Base-by-base conservation (phyloP, 2,797 vertebrate species). In the Pampus argenteus region DNA sequence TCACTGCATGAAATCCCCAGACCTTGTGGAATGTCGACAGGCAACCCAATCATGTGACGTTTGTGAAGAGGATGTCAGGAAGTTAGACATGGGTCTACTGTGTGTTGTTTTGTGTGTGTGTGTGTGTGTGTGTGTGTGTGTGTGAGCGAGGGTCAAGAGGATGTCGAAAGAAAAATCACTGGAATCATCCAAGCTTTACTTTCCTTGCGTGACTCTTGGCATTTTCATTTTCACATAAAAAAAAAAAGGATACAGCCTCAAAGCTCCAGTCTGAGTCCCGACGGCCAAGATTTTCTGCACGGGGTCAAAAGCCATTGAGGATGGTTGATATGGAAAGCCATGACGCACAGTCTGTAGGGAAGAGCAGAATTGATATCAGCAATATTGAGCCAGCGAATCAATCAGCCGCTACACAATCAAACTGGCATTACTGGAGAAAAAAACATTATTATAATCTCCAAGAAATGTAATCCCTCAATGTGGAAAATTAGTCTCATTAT, bases 221-320 rank as follows among this genome's bases (percentile, higher is more conserved):
- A 9, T 70, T 68, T 54, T 66, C 29, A 42, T 63, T 71, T 70
- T 22, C 59, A 14, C 6, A 4, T 57, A 20, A 5, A 63, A 60
- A 62, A 76, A 29, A 28, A 95, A 98, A 99, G 97, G 98, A 99
- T 99, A 99, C 98, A 99, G 96, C 88, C 98, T 95, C 83, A 99
- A 88, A 79, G 97, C 96, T 94, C 98, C 98, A 78, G 89, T 94
- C 91, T 97, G 97, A 79, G 98, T 98, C 89, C 98, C 98, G 10
- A 99, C 85, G 29, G 96, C 98, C 91, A 99, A 86, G 91, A 99
- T 98, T 94, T 99, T 99, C 96, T 99, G 98, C 66, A 99, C 98
- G 0, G 98, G 97, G 95, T 99, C 98, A 94, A 99, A 99, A 83
- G 98, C 97, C 96, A 99, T 95, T 6, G 98, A 96, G 62, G 96